Evolutionary conservation across 2,797 vertebrate genomes (phyloP), one percentile per base, ranked within the genome.

Genomic region (Diglossa cyanea): DNA sequence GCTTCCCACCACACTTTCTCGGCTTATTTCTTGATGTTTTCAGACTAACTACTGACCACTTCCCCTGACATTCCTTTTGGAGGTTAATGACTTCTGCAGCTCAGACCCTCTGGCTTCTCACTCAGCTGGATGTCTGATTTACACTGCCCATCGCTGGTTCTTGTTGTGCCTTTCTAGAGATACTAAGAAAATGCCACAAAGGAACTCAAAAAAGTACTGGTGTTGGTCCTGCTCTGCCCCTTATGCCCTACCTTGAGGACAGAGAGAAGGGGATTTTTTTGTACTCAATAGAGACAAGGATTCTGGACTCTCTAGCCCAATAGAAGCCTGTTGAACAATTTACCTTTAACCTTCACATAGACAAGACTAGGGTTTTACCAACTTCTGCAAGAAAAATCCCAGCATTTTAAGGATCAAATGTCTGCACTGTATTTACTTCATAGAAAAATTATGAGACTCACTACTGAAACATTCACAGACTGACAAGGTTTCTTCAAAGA

Each of bases 401-500:
- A 71, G 31, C 31, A 58, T 65, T 65, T 70, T 30, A 72, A 88
- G 7, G 35, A 93, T 55, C 57, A 78, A 68, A 60, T 15, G 28
- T 58, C 40, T 90, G 61, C 63, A 50, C 48, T 21, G 21, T 51
- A 84, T 74, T 93, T 45, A 72, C 39, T 71, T 88, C 50, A 53
- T 15, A 82, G 44, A 74, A 76, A 71, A 81, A 39, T 44, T 17
- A 47, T 7, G 17, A 79, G 88, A 91, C 40, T 92, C 45, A 26
- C 62, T 91, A 72, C 48, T 2, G 13, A 71, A 81, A 65, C n/a
- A 60, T 40, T 88, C 80, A 76, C 55, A 79, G 76, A 47, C 37
- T n/a, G 40, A 85, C 31, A 61, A 5, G 26, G 54, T 51, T 88
- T 78, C 68, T 85, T 83, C 67, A 62, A 76, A 93, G 73, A 53